Percentiles rank a stretch among this genome's conserved stretches.
These are phyloP conservation scores for Axea sp. DNA, from an alignment of 2,888 invertebrate species.

Conservation along the genomic window DNA sequence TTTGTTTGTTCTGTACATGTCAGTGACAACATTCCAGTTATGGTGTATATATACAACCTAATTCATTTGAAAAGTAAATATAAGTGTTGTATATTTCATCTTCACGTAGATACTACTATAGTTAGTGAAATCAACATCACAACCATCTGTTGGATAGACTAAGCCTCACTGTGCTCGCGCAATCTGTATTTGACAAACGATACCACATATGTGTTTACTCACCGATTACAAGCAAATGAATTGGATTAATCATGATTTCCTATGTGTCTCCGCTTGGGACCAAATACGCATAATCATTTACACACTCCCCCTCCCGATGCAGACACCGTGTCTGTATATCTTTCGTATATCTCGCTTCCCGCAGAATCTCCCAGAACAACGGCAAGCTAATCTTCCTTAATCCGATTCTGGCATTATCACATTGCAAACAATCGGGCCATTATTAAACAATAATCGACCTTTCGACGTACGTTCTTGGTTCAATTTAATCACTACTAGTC, in stretches of 20 bases:
- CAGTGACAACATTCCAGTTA: slow-evolving; percentile 11
- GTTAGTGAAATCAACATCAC: slow-evolving; percentile 48
- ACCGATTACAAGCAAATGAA: slow-evolving; percentile 54
- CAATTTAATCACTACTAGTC: slow-evolving; percentile 36
- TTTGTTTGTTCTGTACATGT: slow-evolving; percentile 9
- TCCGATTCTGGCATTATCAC: slow-evolving; percentile 48
- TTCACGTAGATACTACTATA: slow-evolving; percentile 30
- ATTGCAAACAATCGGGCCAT: slow-evolving; percentile 50
- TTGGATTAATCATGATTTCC: slow-evolving; percentile 57
- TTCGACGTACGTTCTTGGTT: slow-evolving; percentile 13
- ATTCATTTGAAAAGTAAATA: slow-evolving; percentile 36
- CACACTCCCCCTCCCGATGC: slow-evolving; percentile 28
- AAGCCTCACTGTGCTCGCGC: slow-evolving; percentile 30
- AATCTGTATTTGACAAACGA: slow-evolving; percentile 53
- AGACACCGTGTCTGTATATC: slow-evolving; percentile 5
- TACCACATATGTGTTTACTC: slow-evolving; percentile 53
- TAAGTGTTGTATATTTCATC: slow-evolving; percentile 45
- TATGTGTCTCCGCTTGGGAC: slow-evolving; percentile 33
- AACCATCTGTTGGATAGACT: slow-evolving; percentile 42
- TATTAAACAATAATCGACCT: slow-evolving; percentile 49
- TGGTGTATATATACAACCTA: slow-evolving; percentile 4
- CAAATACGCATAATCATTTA: slow-evolving; percentile 41
- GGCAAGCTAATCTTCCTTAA: slow-evolving; percentile 40
- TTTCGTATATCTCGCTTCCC: slow-evolving; percentile 27
- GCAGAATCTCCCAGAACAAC: slow-evolving; percentile 21